A percentile compares a stretch with the other conserved stretches of the same genome.
These are phyloP conservation scores for Delia radicum DNA, from an alignment of 1,140 invertebrate species.

Conservation along the genomic window DNA sequence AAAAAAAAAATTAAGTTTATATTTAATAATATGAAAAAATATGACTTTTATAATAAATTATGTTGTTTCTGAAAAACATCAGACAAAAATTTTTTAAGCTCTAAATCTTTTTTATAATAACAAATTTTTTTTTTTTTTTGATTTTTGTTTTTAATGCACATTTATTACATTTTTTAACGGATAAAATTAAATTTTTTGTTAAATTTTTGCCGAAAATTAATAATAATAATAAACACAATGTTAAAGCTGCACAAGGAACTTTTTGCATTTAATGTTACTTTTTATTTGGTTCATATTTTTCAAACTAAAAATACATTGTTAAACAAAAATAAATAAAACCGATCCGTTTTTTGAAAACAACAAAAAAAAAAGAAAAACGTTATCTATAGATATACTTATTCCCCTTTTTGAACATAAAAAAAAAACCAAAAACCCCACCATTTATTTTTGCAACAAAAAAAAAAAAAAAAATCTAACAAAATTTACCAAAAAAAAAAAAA, in stretches of 20 bases:
- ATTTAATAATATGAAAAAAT: constrained; percentile 26
- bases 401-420: background rate
- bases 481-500: background rate
- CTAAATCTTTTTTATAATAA: no score
- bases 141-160: background rate
- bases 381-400: background rate
- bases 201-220: background rate
- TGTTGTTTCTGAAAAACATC: background rate
- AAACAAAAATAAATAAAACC: constrained; percentile 18
- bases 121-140: no score
- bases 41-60: background rate
- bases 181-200: background rate
- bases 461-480: background rate
- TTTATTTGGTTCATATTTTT: constrained; percentile 41
- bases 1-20: constrained; percentile 44
- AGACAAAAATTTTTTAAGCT: no score
- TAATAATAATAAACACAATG: constrained; percentile 40
- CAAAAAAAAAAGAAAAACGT: constrained; percentile 30
- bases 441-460: background rate
- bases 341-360: constrained; percentile 16
- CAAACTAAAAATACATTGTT: constrained; percentile 27
- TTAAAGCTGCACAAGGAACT: constrained; percentile 53
- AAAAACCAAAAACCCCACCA: background rate
- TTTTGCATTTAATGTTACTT: constrained; percentile 52
- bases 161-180: background rate